A percentile compares a stretch with the other conserved stretches of the same genome.
phyloP scores from a whole-genome alignment of 2,888 invertebrate genomes.

The Achlya flavicornis region DNA sequence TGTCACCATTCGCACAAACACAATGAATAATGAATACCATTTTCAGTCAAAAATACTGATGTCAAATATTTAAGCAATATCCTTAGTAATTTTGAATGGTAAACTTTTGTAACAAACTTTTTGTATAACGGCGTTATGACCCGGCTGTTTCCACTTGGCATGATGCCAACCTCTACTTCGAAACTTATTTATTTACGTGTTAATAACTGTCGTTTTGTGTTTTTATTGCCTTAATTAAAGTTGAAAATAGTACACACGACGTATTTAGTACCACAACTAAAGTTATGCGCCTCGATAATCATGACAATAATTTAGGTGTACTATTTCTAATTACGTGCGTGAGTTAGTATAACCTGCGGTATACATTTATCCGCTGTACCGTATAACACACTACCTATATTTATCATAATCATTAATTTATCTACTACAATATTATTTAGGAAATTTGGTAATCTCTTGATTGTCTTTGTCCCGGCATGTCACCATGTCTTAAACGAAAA shows the following conservation, averaged over 20 bases:
- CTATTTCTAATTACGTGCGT: no score
- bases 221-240: conserved; percentile 17
- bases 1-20: no score
- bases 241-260: background rate
- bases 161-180: conserved; percentile 31
- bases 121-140: conserved; percentile 7
- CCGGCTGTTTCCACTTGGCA: conserved; percentile 28
- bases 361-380: no score
- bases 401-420: background rate
- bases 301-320: no score
- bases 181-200: conserved; percentile 37
- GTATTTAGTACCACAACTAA: no score
- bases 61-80: conserved; percentile 8
- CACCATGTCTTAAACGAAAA: conserved; percentile 23
- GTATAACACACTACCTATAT: no score
- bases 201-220: conserved; percentile 34
- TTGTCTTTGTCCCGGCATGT: conserved; percentile 15
- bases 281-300: no score
- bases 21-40: no score
- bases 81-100: background rate
- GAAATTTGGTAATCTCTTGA: background rate
- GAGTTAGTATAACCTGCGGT: no score
- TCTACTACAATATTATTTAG: background rate
- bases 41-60: background rate
- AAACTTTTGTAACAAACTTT: conserved; percentile 6